phyloP scores from a whole-genome alignment of 2,113 vertebrate genomes.

The Puntigrus tetrazona region DNA sequence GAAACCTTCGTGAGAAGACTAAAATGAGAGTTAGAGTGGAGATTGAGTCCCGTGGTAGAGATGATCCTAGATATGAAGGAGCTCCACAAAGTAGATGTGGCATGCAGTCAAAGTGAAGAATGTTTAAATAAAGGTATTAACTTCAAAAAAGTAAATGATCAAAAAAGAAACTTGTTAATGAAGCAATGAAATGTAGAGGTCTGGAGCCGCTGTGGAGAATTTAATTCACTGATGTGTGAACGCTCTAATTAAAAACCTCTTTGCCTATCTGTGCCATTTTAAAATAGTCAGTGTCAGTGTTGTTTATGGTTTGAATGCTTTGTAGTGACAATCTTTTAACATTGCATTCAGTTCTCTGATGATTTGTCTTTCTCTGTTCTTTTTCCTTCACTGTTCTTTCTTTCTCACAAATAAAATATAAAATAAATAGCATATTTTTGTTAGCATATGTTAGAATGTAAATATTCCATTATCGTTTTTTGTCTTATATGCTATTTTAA shows the following conservation, averaged over 20 bases:
- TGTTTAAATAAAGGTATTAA: slow-evolving; percentile 39
- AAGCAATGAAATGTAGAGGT: background rate
- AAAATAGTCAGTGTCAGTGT: background rate
- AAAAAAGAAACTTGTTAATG: slow-evolving; percentile 17
- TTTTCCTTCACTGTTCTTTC: background rate
- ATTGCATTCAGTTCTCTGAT: background rate
- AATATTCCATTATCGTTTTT: too few relatives aligned
- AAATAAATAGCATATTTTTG: too few relatives aligned
- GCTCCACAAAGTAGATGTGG: slow-evolving; percentile 7
- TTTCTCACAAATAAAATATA: background rate
- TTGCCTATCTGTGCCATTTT: background rate
- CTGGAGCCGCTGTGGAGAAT: background rate
- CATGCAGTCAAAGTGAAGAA: slow-evolving; percentile 19
- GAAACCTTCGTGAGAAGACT: slow-evolving; percentile 7
- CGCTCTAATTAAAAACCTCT: background rate
- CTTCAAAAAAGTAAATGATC: background rate
- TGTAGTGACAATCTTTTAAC: background rate
- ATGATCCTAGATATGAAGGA: slow-evolving; percentile 32
- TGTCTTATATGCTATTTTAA: too few relatives aligned
- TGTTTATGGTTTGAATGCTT: background rate
- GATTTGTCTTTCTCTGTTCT: background rate
- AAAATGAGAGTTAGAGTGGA: background rate
- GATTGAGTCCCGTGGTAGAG: slow-evolving; percentile 30
- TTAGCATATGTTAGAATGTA: too few relatives aligned
- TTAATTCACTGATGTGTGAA: background rate